These are phyloP conservation scores for Campylomormyrus numenius DNA, from an alignment of 2,113 vertebrate species.

Conservation along the genomic window DNA sequence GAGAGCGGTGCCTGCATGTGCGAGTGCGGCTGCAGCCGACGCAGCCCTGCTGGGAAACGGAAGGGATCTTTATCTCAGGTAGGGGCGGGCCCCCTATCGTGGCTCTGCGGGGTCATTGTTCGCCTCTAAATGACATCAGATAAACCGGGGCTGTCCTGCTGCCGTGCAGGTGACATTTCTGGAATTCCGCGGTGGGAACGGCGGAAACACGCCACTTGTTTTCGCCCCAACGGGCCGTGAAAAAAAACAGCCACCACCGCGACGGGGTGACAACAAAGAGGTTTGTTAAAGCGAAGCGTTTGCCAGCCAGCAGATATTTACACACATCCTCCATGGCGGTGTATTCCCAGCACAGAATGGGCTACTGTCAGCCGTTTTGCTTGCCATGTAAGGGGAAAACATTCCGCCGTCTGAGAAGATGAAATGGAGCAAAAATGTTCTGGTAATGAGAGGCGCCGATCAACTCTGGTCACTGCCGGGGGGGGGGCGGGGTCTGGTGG, in stretches of 20 bases:
- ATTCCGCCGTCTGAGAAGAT: neutral
- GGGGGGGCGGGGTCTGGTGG: too few species aligned
- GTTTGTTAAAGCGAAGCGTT: neutral
- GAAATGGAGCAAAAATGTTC: neutral
- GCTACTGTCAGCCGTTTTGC: neutral
- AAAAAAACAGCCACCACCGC: neutral
- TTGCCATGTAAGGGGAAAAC: neutral
- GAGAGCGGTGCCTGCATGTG: neutral
- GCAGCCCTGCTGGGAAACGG: neutral
- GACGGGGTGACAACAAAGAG: neutral
- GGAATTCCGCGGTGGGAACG: neutral
- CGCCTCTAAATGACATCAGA: constrained; percentile 10
- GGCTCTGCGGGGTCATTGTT: constrained; percentile 20
- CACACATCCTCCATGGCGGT: neutral
- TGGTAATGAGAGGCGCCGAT: neutral
- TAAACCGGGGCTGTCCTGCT: neutral
- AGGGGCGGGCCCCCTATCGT: neutral
- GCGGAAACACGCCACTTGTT: neutral
- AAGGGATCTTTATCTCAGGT: constrained; percentile 14
- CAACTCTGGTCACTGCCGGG: neutral
- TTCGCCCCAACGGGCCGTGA: neutral
- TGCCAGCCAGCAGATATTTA: neutral
- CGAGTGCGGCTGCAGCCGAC: neutral
- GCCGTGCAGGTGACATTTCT: constrained; percentile 13
- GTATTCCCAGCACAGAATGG: neutral